Evolutionary conservation across 1,140 invertebrate genomes (phyloP).

Genomic region (Ctenoplectra terminalis): DNA sequence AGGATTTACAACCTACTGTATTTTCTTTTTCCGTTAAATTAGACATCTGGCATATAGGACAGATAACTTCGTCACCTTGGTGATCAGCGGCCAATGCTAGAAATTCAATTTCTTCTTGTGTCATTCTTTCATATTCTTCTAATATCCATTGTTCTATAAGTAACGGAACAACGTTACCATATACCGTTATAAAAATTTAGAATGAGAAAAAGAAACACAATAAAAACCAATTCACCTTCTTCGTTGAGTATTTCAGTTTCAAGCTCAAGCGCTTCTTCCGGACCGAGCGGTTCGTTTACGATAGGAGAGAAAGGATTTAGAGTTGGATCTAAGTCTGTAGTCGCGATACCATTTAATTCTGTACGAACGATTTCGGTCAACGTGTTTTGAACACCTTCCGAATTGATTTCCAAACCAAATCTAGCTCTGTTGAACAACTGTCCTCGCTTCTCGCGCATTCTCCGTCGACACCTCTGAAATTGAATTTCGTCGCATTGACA

Average conservation of each 20-base stretch:
- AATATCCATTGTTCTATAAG: slow-evolving; percentile 79
- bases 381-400: slow-evolving; percentile 55
- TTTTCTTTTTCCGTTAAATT: slow-evolving; percentile 58
- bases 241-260: slow-evolving; percentile 67
- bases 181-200: background rate
- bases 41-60: slow-evolving; percentile 76
- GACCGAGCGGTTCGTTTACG: slow-evolving; percentile 44
- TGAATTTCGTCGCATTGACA: background rate
- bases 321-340: slow-evolving; percentile 47
- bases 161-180: background rate
- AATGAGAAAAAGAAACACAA: too few relatives aligned
- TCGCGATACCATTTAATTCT: slow-evolving; percentile 68
- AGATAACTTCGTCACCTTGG: slow-evolving; percentile 64
- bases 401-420: slow-evolving; percentile 50
- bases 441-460: slow-evolving; percentile 75
- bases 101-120: slow-evolving; percentile 72
- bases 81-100: slow-evolving; percentile 59
- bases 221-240: slow-evolving; percentile 61
- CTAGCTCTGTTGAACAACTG: slow-evolving; percentile 73
- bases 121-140: slow-evolving; percentile 76
- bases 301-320: slow-evolving; percentile 25
- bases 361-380: slow-evolving; percentile 70
- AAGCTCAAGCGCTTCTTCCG: slow-evolving; percentile 67
- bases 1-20: slow-evolving; percentile 66
- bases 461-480: slow-evolving; percentile 76